phyloP scores from a whole-genome alignment of 2,113 vertebrate genomes.

The Alouatta palliata region DNA sequence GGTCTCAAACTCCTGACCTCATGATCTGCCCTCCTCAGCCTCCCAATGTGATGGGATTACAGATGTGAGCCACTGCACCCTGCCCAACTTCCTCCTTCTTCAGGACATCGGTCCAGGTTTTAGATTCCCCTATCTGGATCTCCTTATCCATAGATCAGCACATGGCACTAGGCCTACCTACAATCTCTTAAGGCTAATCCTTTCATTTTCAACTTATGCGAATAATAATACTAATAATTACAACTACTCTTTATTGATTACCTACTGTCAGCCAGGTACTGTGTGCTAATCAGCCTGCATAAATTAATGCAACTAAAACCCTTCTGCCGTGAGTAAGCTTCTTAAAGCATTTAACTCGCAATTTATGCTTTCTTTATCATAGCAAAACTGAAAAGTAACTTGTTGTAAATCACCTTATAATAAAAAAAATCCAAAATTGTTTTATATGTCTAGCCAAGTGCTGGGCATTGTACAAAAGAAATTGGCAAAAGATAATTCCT shows the following conservation, averaged over 20 bases:
- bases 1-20: too few relatives aligned
- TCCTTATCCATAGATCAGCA: not conserved
- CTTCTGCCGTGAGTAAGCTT: not conserved
- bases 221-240: not conserved
- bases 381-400: conserved; percentile 51
- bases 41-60: too few relatives aligned
- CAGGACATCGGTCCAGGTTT: not conserved
- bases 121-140: not conserved
- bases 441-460: not conserved
- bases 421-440: conserved; percentile 55
- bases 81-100: not conserved
- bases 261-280: not conserved
- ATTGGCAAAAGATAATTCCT: conserved; percentile 52
- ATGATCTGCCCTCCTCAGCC: too few relatives aligned
- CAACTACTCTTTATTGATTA: not conserved
- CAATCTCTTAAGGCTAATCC: not conserved
- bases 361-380: conserved; percentile 19
- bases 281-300: not conserved
- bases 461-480: conserved; percentile 47
- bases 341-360: conserved; percentile 19
- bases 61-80: too few relatives aligned
- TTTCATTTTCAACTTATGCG: conserved; percentile 22
- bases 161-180: not conserved
- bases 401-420: conserved; percentile 51
- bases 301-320: not conserved